phyloP scores from a whole-genome alignment of 2,888 invertebrate species.

The Drosophila mayaguana region DNA sequence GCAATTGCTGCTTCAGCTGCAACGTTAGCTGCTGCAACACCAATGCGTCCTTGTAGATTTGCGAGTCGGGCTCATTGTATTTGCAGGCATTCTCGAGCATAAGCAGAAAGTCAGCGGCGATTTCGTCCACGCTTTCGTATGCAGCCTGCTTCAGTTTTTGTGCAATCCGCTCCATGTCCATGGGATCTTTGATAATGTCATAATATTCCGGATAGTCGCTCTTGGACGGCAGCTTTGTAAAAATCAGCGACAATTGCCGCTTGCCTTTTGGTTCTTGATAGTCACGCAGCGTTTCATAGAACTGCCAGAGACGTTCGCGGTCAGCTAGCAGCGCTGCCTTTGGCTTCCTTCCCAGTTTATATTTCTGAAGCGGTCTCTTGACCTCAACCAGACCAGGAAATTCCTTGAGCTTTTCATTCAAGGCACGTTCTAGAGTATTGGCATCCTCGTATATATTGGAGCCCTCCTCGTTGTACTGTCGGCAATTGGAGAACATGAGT shows the following conservation, averaged over 20 bases:
- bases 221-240: slow-evolving; percentile 97
- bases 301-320: slow-evolving; percentile 93
- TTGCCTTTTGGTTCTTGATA: slow-evolving; percentile 93
- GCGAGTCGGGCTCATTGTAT: slow-evolving; percentile 98
- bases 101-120: slow-evolving; percentile 94
- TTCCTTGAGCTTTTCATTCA: slow-evolving; percentile 93
- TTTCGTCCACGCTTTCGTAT: slow-evolving; percentile 93
- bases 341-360: slow-evolving; percentile 74
- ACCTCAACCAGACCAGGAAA: slow-evolving; percentile 87
- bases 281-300: slow-evolving; percentile 96
- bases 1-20: slow-evolving; percentile 95
- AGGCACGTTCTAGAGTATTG: slow-evolving; percentile 92
- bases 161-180: slow-evolving; percentile 97
- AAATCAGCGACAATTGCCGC: slow-evolving; percentile 96
- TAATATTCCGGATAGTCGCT: slow-evolving; percentile 98
- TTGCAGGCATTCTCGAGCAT: slow-evolving; percentile 99
- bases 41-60: slow-evolving; percentile 98
- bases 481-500: slow-evolving; percentile 99
- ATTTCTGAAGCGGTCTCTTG: slow-evolving; percentile 78
- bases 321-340: slow-evolving; percentile 88
- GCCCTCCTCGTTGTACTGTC: slow-evolving; percentile 98
- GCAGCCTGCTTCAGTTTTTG: slow-evolving; percentile 91
- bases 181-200: slow-evolving; percentile 97
- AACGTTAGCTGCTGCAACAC: slow-evolving; percentile 95
- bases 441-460: slow-evolving; percentile 98